These are phyloP conservation scores for Cyaniris semiargus DNA, from an alignment of 2,888 invertebrate genomes.

Conservation along the genomic window DNA sequence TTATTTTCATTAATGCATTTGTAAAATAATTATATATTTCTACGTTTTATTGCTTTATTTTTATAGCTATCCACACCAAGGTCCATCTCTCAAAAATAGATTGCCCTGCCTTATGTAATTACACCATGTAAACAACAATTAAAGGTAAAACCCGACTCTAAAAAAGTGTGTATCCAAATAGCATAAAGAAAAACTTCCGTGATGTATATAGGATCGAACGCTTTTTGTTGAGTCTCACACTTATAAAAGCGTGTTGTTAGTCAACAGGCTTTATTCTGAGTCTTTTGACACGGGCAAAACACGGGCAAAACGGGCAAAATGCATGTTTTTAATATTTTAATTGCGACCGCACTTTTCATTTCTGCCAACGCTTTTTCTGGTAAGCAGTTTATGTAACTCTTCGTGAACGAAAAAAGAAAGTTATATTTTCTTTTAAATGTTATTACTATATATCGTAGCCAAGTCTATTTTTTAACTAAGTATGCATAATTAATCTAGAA, in stretches of 20 bases:
- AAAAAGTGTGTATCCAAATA: constrained; percentile 14
- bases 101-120: neutral
- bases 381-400: constrained; percentile 33
- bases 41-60: too few species aligned
- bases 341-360: constrained; percentile 33
- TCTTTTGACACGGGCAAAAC: constrained; percentile 25
- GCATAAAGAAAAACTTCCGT: constrained; percentile 24
- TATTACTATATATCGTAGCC: neutral
- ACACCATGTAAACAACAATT: neutral
- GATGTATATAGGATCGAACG: neutral
- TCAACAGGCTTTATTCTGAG: constrained; percentile 14
- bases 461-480: neutral
- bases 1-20: too few species aligned
- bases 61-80: too few species aligned
- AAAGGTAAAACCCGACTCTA: constrained; percentile 14
- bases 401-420: neutral
- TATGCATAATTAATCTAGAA: neutral
- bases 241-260: constrained; percentile 19
- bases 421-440: neutral
- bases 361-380: constrained; percentile 37
- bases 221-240: constrained; percentile 19
- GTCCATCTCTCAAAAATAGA: neutral
- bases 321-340: constrained; percentile 35
- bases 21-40: too few species aligned
- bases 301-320: constrained; percentile 32